Conservation (phyloP, 2,888 invertebrate species). For the Cancer borealis region DNA sequence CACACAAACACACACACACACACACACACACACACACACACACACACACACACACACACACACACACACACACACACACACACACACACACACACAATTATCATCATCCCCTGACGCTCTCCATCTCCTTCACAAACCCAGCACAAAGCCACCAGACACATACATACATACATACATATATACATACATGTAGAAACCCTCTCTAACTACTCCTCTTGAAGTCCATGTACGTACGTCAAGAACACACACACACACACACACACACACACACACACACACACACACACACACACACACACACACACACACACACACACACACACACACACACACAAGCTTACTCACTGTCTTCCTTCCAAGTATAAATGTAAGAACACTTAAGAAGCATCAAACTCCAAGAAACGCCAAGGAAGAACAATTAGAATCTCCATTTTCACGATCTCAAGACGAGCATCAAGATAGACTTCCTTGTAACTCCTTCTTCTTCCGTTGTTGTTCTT, state of each 20-base stretch:
- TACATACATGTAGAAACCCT: constrained; percentile 1
- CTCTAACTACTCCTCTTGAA: background rate
- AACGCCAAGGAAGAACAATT: background rate
- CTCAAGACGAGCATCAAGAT: background rate
- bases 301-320: background rate
- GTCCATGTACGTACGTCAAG: background rate
- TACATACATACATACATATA: background rate
- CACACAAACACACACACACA: too few relatives aligned
- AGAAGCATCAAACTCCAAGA: background rate
- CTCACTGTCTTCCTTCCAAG: background rate
- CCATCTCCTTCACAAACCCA: background rate
- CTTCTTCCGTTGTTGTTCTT: background rate
- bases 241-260: too few relatives aligned
- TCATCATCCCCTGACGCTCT: background rate
- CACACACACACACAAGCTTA: background rate
- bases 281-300: background rate
- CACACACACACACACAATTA: background rate
- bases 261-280: background rate
- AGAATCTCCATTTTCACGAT: background rate
- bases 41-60: too few relatives aligned
- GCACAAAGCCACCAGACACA: background rate
- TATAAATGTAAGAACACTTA: background rate
- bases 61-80: too few relatives aligned
- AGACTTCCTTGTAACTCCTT: background rate
- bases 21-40: too few relatives aligned